Evolutionary conservation across 2,888 invertebrate genomes (phyloP).

Genomic region (Tridacna gigas): DNA sequence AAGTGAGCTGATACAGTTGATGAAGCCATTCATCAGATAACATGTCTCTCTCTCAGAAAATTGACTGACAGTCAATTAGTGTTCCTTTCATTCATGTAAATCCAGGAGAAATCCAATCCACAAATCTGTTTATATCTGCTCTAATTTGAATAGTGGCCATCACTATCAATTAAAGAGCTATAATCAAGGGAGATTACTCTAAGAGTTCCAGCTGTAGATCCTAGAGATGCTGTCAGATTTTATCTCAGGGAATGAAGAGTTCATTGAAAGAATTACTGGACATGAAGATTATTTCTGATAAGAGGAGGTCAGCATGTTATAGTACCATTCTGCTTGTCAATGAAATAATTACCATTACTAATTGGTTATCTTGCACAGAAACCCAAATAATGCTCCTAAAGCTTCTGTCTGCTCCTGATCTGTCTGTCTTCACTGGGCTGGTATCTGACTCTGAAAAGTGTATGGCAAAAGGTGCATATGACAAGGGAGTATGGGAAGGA

Average conservation of each 20-base stretch:
- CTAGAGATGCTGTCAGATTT: slow-evolving; percentile 21
- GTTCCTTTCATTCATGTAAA: slow-evolving; percentile 18
- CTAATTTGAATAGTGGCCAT: slow-evolving; percentile 6
- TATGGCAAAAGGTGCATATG: no score
- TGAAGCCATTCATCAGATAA: slow-evolving; percentile 24
- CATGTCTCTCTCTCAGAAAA: neutral
- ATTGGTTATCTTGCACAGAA: no score
- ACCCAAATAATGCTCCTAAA: no score
- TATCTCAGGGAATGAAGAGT: slow-evolving; percentile 12
- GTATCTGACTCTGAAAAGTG: no score
- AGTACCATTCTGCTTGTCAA: no score
- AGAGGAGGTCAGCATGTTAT: neutral
- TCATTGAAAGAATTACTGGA: slow-evolving; percentile 24
- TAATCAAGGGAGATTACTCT: slow-evolving; percentile 26
- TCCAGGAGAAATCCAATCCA: neutral
- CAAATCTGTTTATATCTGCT: slow-evolving; percentile 12
- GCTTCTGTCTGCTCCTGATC: no score
- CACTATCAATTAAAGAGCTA: neutral
- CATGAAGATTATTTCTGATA: slow-evolving; percentile 1
- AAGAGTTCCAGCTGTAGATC: slow-evolving; percentile 11
- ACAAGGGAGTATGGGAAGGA: no score
- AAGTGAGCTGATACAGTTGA: neutral
- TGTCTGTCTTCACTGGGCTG: no score
- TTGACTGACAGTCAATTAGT: slow-evolving; percentile 19
- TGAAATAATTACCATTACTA: no score